Conservation (phyloP, 2,113 vertebrate genomes). For the Prionailurus viverrinus region DNA sequence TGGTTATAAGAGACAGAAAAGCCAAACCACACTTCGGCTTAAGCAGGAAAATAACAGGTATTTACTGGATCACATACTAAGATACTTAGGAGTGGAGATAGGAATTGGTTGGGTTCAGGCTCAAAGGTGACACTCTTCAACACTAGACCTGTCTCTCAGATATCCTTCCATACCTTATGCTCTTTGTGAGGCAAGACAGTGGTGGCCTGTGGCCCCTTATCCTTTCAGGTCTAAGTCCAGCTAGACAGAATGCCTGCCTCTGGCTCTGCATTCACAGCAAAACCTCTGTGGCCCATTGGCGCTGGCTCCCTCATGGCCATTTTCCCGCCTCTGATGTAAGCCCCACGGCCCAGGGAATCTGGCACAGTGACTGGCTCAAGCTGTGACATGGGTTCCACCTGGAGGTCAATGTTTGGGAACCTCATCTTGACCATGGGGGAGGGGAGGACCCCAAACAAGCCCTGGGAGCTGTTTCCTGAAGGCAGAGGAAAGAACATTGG, state of each 20-base stretch:
- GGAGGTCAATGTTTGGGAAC: background rate
- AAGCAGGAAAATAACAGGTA: background rate
- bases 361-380: background rate
- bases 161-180: background rate
- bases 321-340: background rate
- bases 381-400: background rate
- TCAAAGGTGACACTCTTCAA: rapidly evolving
- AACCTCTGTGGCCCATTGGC: background rate
- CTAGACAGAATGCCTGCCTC: background rate
- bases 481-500: background rate
- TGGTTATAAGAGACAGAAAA: slow-evolving; percentile 4
- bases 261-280: background rate
- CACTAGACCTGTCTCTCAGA: background rate
- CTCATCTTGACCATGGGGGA: background rate
- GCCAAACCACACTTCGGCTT: background rate
- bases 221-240: background rate
- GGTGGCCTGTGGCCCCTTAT: background rate
- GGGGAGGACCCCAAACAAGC: background rate
- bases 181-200: background rate
- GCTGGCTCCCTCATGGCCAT: background rate
- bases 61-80: background rate
- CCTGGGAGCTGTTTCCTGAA: background rate
- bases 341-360: background rate
- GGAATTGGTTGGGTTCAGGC: background rate
- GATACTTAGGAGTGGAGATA: background rate